Conservation (phyloP, 2,797 vertebrate genomes). For the Typhlichthys subterraneus region DNA sequence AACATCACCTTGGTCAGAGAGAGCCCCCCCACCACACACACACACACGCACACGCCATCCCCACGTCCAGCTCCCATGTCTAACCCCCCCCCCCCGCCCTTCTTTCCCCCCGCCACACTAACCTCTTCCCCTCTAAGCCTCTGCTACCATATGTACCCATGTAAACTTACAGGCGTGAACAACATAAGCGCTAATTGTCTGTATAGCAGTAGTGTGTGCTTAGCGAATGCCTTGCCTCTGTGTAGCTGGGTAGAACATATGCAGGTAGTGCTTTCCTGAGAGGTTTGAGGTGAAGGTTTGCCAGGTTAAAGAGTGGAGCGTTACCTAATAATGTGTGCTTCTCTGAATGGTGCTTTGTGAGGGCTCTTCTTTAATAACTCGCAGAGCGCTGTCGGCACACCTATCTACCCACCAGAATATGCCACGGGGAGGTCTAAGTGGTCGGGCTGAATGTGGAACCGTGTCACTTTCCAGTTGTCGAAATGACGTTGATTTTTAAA, state of each 20-base stretch:
- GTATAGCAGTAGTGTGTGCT: background rate
- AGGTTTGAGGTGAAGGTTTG: constrained; percentile 3
- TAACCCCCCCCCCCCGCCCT: constrained; percentile 21
- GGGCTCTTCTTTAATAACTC: constrained; percentile 39
- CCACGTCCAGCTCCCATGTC: constrained; percentile 49
- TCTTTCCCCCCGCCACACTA: constrained; percentile 5
- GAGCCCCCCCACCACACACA: constrained; percentile 23
- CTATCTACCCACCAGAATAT: constrained; percentile 23
- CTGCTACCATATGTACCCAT: constrained; percentile 3
- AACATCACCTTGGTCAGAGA: constrained; percentile 53
- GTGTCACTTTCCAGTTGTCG: constrained; percentile 14
- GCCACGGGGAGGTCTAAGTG: constrained; percentile 19
- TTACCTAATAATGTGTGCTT: constrained; percentile 52
- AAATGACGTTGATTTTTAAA: constrained; percentile 2
- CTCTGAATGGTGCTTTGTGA: constrained; percentile 68
- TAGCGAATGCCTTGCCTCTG: constrained; percentile 1
- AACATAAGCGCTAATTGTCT: constrained; percentile 33
- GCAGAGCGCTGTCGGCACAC: constrained; percentile 8
- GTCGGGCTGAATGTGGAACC: constrained; percentile 3
- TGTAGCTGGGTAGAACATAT: constrained; percentile 27
- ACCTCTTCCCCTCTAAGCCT: constrained; percentile 13
- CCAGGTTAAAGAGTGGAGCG: constrained; percentile 32
- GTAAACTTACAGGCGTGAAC: constrained; percentile 38
- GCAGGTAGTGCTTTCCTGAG: constrained; percentile 59
- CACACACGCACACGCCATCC: constrained; percentile 21